Evolutionary conservation across 1,140 invertebrate genomes (phyloP).

Genomic region (Drosophila nigromelanica): DNA sequence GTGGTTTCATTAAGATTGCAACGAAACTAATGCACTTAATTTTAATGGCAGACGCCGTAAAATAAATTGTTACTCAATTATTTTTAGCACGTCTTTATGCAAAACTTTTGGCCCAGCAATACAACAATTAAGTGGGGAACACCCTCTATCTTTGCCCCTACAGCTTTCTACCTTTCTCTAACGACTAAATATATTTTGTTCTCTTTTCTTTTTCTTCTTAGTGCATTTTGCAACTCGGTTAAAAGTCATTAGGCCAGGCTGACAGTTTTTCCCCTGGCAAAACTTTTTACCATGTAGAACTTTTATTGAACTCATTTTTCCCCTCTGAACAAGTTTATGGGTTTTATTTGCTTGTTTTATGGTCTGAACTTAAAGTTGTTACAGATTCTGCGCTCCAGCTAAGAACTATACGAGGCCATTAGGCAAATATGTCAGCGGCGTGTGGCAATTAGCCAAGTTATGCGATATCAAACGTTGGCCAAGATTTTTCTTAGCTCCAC

Average conservation of each 20-base stretch:
- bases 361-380: constrained; percentile 60
- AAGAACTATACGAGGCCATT: constrained; percentile 75
- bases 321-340: constrained; percentile 12
- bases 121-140: constrained; percentile 61
- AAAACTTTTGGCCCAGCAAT: constrained; percentile 64
- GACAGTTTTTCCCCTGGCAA: constrained; percentile 35
- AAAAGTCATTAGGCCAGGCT: constrained; percentile 75
- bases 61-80: constrained; percentile 56
- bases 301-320: constrained; percentile 72
- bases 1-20: constrained; percentile 28
- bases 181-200: constrained; percentile 4
- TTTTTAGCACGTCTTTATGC: constrained; percentile 55
- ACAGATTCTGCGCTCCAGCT: constrained; percentile 41
- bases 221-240: constrained; percentile 70
- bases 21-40: constrained; percentile 41
- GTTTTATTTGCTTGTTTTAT: constrained; percentile 49
- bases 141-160: background rate
- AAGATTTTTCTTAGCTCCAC: constrained; percentile 27
- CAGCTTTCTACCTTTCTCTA: constrained; percentile 13
- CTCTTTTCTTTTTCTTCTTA: constrained; percentile 9
- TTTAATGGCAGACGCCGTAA: constrained; percentile 30
- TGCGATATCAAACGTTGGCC: constrained; percentile 53
- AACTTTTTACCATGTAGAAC: constrained; percentile 64
- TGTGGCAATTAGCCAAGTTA: constrained; percentile 81
- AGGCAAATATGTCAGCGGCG: constrained; percentile 78